Evolutionary conservation across 2,888 invertebrate species (phyloP).

Genomic region (Microctonus aethiopoides): DNA sequence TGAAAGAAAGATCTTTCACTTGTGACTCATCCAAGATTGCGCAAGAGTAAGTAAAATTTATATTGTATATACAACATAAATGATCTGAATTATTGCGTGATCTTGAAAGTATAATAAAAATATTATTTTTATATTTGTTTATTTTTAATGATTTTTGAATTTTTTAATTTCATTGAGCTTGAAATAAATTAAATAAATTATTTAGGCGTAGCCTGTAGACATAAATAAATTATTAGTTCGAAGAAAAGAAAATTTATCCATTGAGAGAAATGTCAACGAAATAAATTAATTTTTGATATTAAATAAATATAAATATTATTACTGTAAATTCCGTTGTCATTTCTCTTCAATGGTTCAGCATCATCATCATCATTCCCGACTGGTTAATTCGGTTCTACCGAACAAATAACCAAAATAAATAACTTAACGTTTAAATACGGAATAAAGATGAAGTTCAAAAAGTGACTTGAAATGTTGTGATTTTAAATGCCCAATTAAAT

Average conservation of each 20-base stretch:
- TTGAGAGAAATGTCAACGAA: not conserved
- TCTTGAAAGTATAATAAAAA: not conserved
- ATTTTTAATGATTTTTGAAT: not conserved
- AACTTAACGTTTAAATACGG: not conserved
- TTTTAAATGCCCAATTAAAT: not conserved
- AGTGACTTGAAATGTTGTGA: not conserved
- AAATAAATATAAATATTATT: not conserved
- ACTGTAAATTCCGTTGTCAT: not conserved
- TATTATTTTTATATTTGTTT: not conserved
- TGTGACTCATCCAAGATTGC: not conserved
- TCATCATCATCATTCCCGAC: not conserved
- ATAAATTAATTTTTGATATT: not conserved
- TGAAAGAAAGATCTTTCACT: not conserved
- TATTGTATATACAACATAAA: not conserved
- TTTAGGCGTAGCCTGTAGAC: slow-evolving; percentile 1
- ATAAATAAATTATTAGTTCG: not conserved
- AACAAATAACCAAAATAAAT: not conserved
- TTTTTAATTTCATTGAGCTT: slow-evolving; percentile 21
- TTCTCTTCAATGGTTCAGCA: not conserved
- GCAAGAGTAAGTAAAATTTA: not conserved
- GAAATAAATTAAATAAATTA: slow-evolving; percentile 35
- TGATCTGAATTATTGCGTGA: slow-evolving; percentile 21
- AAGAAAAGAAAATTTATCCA: not conserved
- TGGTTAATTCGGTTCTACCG: not conserved
- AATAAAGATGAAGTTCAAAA: not conserved